These are phyloP conservation scores for Axea sp. DNA, from an alignment of 2,888 invertebrate genomes.

Conservation along the genomic window DNA sequence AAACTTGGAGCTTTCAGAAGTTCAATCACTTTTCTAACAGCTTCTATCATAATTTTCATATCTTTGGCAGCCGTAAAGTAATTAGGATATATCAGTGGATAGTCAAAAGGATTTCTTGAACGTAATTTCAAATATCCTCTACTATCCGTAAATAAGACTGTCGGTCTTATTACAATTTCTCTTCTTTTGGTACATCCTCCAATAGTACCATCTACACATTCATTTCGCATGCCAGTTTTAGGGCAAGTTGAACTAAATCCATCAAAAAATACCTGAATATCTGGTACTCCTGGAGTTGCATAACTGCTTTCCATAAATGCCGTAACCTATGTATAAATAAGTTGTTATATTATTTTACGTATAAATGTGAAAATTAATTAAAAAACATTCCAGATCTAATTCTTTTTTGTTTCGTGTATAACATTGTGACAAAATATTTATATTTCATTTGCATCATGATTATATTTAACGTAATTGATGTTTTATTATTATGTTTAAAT, in stretches of 20 bases:
- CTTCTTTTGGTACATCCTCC: conserved; percentile 69
- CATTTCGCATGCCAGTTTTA: conserved; percentile 67
- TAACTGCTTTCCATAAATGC: conserved; percentile 77
- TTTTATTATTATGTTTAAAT: no score
- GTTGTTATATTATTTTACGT: no score
- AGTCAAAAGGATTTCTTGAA: conserved; percentile 83
- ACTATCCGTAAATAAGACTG: conserved; percentile 69
- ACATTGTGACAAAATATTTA: no score
- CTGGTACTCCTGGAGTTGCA: conserved; percentile 74
- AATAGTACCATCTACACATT: conserved; percentile 70
- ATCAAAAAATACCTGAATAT: conserved; percentile 79
- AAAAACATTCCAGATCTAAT: no score
- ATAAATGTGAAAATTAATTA: no score
- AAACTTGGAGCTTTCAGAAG: conserved; percentile 82
- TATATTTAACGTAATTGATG: no score
- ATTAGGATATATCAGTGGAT: conserved; percentile 86
- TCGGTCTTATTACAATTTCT: conserved; percentile 76
- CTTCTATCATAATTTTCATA: conserved; percentile 82
- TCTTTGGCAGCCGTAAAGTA: conserved; percentile 85
- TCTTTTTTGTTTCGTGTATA: no score
- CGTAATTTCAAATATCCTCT: conserved; percentile 83
- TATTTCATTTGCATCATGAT: no score
- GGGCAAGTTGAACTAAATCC: conserved; percentile 77
- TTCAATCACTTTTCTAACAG: conserved; percentile 82
- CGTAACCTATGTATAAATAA: conserved; percentile 67